phyloP scores from a whole-genome alignment of 2,113 vertebrate species.

The Caranx melampygus region DNA sequence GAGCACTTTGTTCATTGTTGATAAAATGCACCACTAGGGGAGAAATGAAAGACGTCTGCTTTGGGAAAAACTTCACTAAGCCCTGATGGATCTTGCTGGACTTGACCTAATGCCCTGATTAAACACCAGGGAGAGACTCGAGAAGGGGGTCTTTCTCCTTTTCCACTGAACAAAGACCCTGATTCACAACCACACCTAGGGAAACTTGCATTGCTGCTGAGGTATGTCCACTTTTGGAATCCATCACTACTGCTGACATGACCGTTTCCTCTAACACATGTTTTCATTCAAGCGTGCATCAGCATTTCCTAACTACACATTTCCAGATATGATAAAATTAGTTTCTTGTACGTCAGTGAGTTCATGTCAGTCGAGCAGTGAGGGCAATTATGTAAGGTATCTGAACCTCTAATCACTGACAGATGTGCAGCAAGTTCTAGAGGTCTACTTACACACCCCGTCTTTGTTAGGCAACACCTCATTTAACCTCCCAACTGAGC shows the following conservation, averaged over 20 bases:
- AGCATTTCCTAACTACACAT: constrained; percentile 42
- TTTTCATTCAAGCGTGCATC: constrained; percentile 57
- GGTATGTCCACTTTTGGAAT: constrained; percentile 28
- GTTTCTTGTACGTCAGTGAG: constrained; percentile 48
- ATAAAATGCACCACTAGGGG: constrained; percentile 6
- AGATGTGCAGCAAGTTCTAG: constrained; percentile 65
- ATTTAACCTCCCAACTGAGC: constrained; percentile 53
- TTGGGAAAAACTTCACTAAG: constrained; percentile 31
- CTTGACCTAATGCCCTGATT: constrained; percentile 52
- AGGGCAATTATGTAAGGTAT: constrained; percentile 55
- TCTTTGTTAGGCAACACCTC: constrained; percentile 59
- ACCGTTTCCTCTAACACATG: constrained; percentile 40
- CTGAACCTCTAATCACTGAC: constrained; percentile 64
- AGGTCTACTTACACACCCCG: constrained; percentile 30
- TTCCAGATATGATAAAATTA: constrained; percentile 68
- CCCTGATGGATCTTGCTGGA: constrained; percentile 40
- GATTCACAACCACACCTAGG: constrained; percentile 37
- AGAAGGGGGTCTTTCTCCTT: constrained; percentile 25
- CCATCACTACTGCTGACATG: constrained; percentile 28
- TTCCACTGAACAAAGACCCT: constrained; percentile 54
- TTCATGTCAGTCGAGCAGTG: constrained; percentile 32
- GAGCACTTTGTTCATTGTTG: background rate
- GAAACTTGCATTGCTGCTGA: constrained; percentile 34
- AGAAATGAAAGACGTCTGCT: constrained; percentile 39
- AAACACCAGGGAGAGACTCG: constrained; percentile 43